Base-by-base conservation (phyloP, 2,113 vertebrate genomes). In the Etheostoma cragini region DNA sequence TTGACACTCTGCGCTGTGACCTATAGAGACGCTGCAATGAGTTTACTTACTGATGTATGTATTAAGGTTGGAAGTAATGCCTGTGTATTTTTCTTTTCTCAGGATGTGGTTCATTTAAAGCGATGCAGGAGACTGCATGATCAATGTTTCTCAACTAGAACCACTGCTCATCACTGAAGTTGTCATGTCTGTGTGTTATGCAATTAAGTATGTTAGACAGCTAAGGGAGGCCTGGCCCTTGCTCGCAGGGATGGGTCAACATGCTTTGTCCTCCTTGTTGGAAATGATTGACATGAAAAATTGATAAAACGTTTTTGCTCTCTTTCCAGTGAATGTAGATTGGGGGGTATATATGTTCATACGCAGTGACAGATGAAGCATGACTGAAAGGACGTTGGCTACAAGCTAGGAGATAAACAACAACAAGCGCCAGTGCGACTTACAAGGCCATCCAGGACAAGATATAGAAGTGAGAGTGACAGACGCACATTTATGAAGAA, bases 171-270 rank as follows among this genome's bases (percentile, higher is more conserved):
- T 47, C 63, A 76, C n/a, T 38, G 62, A n/a, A 16, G 38, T 42
- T 82, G 83, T 76, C 69, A 85, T 57, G 52, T 56, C 47, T 66
- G 49, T 56, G 74, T 80, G 24, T 50, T 30, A 38, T 68, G 71
- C 75, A 60, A 35, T 72, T 72, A 80, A 87, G 58, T 71, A 45
- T 76, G 76, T 81, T 38, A 80, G 83, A 82, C 68, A 72, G 77
- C 54, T 66, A 63, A 80, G 50, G 12, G 57, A 79, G 50, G 71
- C 57, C 42, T 53, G 26, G 5, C 50, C 42, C 58, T 16, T 30
- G 46, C 78, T 80, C 19, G 65, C 47, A 54, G 70, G 35, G 47
- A 52, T 35, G 47, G 65, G 47, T 52, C 49, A 68, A 52, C 47
- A 22, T 53, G 64, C 30, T 52, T 52, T 68, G 66, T 68, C 49